A percentile compares a stretch with the other conserved stretches of the same genome.
phyloP scores from a whole-genome alignment of 2,888 invertebrate species.

The Thereva nobilitata region DNA sequence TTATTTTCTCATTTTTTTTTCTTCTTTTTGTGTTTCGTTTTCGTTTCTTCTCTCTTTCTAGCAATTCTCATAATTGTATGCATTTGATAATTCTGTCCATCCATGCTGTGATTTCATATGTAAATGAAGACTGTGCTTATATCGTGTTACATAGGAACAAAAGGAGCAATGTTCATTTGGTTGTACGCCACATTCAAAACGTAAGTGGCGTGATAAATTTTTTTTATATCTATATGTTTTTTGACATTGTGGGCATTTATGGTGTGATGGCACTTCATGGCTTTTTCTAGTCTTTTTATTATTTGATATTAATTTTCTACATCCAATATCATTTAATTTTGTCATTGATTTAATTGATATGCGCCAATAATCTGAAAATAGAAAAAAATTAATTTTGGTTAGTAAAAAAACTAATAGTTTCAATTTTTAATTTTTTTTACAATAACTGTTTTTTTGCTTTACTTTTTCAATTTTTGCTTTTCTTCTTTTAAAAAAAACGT shows the following conservation, averaged over 20 bases:
- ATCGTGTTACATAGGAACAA: constrained; percentile 61
- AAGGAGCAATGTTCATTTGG: constrained; percentile 63
- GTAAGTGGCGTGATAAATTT: constrained; percentile 63
- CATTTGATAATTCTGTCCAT: constrained; percentile 3
- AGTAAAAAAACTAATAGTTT: constrained; percentile 11
- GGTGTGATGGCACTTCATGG: constrained; percentile 39
- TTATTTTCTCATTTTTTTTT: neutral
- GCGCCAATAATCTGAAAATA: constrained; percentile 52
- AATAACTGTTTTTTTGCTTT: neutral
- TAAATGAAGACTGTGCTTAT: constrained; percentile 61
- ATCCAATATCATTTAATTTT: constrained; percentile 52
- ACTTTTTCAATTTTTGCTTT: neutral
- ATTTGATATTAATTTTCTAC: constrained; percentile 30
- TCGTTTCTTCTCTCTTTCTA: constrained; percentile 7
- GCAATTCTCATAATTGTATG: neutral
- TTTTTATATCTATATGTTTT: constrained; percentile 64
- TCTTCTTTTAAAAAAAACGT: neutral
- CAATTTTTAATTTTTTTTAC: neutral
- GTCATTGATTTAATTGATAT: constrained; percentile 56
- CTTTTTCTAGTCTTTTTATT: constrained; percentile 18
- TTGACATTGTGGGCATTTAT: constrained; percentile 62
- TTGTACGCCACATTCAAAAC: constrained; percentile 64
- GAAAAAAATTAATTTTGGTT: constrained; percentile 20
- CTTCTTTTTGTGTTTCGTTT: constrained; percentile 2
- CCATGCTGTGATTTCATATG: constrained; percentile 58